These are phyloP conservation scores for Liparis tanakae DNA, from an alignment of 2,797 vertebrate species.

Conservation along the genomic window DNA sequence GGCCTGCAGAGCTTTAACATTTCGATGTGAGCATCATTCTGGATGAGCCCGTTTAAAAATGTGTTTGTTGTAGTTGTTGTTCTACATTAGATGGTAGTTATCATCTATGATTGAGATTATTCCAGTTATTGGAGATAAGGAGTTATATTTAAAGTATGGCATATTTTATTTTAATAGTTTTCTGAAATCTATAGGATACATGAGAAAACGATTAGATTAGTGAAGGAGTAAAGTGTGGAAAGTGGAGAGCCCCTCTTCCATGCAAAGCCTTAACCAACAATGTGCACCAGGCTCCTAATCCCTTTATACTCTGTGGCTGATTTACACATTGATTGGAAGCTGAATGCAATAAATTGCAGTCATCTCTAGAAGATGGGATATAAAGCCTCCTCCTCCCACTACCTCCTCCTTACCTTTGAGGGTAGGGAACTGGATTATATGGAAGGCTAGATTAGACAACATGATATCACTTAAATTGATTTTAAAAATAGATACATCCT, in stretches of 20 bases:
- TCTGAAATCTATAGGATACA: not conserved
- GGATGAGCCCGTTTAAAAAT: constrained; percentile 9
- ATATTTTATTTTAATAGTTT: not conserved
- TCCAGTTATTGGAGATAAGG: not conserved
- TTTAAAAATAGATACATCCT: too few species aligned
- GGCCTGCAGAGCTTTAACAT: not conserved
- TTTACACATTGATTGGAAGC: constrained; percentile 26
- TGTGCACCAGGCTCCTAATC: not conserved
- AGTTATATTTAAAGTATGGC: constrained; percentile 8
- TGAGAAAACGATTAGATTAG: not conserved
- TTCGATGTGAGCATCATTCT: not conserved
- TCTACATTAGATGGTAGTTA: not conserved
- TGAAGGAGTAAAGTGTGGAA: not conserved
- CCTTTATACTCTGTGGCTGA: constrained; percentile 24
- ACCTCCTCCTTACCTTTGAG: not conserved
- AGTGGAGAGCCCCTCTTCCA: not conserved
- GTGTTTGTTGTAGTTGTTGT: not conserved
- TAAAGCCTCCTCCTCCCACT: constrained; percentile 4
- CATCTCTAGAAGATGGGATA: not conserved
- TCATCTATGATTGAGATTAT: not conserved
- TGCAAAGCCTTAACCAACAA: not conserved
- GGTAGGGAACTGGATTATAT: constrained; percentile 10
- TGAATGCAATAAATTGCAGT: constrained; percentile 16
- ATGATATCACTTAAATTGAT: not conserved
- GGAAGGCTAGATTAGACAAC: constrained; percentile 5